These are phyloP conservation scores for Scolopax mira DNA, from an alignment of 2,113 vertebrate species.

Conservation along the genomic window DNA sequence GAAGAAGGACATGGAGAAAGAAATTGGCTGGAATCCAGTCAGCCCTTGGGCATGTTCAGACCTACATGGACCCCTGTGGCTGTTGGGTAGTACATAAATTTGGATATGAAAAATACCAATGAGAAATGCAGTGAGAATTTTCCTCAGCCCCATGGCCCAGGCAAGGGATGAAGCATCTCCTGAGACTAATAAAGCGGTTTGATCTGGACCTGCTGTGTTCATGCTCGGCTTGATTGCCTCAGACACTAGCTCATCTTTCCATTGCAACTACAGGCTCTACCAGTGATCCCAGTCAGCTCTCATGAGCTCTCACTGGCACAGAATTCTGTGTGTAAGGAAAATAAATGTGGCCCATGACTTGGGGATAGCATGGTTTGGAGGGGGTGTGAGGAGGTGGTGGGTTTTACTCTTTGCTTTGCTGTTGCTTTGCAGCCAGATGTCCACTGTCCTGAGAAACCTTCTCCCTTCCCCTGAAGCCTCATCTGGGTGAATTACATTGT, in stretches of 20 bases:
- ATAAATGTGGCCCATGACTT: background rate
- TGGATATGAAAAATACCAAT: background rate
- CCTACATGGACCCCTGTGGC: background rate
- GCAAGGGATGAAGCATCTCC: background rate
- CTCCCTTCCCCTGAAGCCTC: background rate
- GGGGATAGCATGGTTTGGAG: background rate
- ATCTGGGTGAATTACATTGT: background rate
- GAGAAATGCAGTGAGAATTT: background rate
- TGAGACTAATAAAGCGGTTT: background rate
- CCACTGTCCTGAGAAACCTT: background rate
- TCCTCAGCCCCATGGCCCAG: background rate
- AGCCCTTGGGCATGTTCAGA: background rate
- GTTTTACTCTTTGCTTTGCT: background rate
- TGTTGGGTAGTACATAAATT: background rate
- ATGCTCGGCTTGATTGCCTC: fast-evolving
- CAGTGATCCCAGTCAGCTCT: background rate
- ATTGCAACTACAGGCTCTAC: background rate
- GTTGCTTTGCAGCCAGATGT: background rate
- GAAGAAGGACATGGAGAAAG: background rate
- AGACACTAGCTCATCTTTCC: background rate
- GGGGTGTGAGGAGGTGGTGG: fast-evolving
- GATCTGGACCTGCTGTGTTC: background rate
- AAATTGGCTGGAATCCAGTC: background rate
- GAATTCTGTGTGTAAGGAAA: background rate
- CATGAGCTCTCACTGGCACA: background rate